Conservation (phyloP, 2,113 vertebrate genomes). For the Gymnobelideus leadbeateri region DNA sequence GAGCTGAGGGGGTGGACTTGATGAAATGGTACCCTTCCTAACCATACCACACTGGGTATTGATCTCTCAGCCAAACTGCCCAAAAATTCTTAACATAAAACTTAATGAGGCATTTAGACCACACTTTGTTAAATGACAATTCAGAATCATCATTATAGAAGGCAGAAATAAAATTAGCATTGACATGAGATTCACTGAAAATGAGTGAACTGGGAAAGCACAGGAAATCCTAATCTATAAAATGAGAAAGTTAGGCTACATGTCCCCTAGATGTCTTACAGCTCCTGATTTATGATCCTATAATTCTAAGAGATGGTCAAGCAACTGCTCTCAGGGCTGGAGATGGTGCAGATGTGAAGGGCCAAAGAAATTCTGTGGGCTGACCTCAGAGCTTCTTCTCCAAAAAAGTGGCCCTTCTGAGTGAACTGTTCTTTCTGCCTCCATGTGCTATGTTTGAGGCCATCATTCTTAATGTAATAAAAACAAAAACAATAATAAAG, state of each 20-base stretch:
- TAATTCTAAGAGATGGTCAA: not conserved
- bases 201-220: not conserved
- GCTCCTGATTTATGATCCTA: not conserved
- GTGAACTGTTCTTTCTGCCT: not conserved
- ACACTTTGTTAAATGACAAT: constrained; percentile 45
- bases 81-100: constrained; percentile 37
- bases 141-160: constrained; percentile 27
- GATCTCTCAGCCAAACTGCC: constrained; percentile 64
- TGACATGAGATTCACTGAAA: constrained; percentile 20
- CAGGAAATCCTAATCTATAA: constrained; percentile 6
- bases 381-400: not conserved
- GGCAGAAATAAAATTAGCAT: not conserved
- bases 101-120: constrained; percentile 34
- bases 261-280: not conserved
- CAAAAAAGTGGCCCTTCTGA: not conserved
- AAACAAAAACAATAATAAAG: constrained; percentile 49
- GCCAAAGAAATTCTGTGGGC: constrained; percentile 61
- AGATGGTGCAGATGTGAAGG: constrained; percentile 47
- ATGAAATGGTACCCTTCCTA: constrained; percentile 54
- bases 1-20: constrained; percentile 59
- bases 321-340: not conserved
- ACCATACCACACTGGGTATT: constrained; percentile 67
- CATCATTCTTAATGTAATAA: constrained; percentile 51
- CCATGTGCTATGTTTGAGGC: constrained; percentile 42
- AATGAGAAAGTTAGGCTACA: not conserved